phyloP scores from a whole-genome alignment of 1,140 invertebrate species.

The Subanguina moxae region DNA sequence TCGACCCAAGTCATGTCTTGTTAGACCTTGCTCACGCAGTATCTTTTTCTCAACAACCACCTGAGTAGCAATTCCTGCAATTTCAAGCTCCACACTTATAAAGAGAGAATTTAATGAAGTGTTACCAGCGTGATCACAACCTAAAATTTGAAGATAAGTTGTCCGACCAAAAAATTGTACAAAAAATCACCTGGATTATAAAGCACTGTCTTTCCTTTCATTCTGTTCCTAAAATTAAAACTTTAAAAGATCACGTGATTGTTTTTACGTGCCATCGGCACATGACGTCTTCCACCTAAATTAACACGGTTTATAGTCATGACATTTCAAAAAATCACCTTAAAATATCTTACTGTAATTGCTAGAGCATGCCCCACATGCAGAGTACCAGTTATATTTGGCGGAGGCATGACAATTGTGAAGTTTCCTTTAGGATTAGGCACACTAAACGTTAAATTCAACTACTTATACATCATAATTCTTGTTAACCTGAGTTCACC shows the following conservation, averaged over 20 bases:
- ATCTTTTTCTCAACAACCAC: constrained; percentile 81
- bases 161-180: no score
- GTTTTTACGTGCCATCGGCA: constrained; percentile 72
- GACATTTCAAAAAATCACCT: no score
- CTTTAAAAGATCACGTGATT: background rate
- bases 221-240: constrained; percentile 71
- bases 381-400: constrained; percentile 92
- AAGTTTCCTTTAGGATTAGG: constrained; percentile 66
- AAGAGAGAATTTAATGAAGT: constrained; percentile 62
- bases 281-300: constrained; percentile 74
- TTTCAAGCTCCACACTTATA: constrained; percentile 92
- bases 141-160: no score
- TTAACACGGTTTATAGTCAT: background rate
- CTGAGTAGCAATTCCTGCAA: constrained; percentile 99
- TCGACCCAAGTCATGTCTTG: constrained; percentile 84
- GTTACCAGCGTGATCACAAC: constrained; percentile 92
- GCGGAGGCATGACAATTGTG: constrained; percentile 94
- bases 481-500: constrained; percentile 24
- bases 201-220: constrained; percentile 80
- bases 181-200: constrained; percentile 81
- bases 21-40: constrained; percentile 62
- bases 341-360: constrained; percentile 83
- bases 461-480: background rate
- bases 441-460: constrained; percentile 28
- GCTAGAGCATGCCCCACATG: constrained; percentile 97